A percentile compares a stretch with the other conserved stretches of the same genome.
Conservation (phyloP, 2,888 invertebrate genomes). For the Drosophila diplacantha region DNA sequence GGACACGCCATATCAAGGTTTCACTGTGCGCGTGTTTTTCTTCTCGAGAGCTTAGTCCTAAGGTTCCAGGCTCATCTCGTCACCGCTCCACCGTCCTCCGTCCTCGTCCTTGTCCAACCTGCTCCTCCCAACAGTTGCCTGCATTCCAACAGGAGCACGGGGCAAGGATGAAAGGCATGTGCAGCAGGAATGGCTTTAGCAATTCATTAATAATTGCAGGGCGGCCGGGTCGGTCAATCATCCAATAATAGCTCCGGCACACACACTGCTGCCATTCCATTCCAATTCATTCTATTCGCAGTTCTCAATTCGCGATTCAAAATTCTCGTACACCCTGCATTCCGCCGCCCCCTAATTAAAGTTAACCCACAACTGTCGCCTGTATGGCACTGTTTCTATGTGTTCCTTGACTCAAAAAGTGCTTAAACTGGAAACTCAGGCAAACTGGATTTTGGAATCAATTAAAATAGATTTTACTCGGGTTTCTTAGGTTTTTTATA, state of each 20-base stretch:
- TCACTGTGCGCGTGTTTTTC: conserved; percentile 36
- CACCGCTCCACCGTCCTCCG: conserved; percentile 5
- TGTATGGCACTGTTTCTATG: neutral
- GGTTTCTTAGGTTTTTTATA: too few species aligned
- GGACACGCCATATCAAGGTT: conserved; percentile 39
- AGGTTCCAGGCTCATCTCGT: conserved; percentile 28
- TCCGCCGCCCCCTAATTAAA: neutral
- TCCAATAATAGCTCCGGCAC: conserved; percentile 16
- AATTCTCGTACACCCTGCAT: neutral
- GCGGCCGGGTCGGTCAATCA: conserved; percentile 14
- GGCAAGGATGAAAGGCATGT: neutral
- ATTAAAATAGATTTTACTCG: neutral
- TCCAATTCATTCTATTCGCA: conserved; percentile 6
- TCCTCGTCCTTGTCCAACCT: neutral
- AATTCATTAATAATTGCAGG: conserved; percentile 22
- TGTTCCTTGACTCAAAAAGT: too few species aligned
- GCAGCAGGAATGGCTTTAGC: conserved; percentile 6
- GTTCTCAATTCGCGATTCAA: conserved; percentile 5
- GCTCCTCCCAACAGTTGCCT: conserved; percentile 2
- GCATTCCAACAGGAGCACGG: conserved; percentile 14
- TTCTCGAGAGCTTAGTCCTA: conserved; percentile 25
- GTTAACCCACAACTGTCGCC: conserved; percentile 2
- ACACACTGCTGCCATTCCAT: neutral
- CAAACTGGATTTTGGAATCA: neutral
- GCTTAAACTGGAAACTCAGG: neutral